Evolutionary conservation across 2,797 vertebrate species (phyloP).

Genomic region (Mycteria americana): DNA sequence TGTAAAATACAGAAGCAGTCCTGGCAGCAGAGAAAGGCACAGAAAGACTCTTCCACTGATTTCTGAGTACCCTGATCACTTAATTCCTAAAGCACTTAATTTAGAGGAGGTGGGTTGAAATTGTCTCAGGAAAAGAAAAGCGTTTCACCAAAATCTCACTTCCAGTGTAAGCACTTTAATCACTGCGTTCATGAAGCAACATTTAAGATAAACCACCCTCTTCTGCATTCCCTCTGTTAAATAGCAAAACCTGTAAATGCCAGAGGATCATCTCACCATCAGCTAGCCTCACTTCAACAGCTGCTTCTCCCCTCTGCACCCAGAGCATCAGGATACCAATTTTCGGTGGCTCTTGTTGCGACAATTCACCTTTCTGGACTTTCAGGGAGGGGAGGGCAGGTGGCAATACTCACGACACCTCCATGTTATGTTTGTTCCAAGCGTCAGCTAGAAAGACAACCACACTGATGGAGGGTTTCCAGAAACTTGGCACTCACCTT

Average conservation of each 20-base stretch:
- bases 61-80: background rate
- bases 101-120: background rate
- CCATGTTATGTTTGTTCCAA: background rate
- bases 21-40: background rate
- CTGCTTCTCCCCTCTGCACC: background rate
- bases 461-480: background rate
- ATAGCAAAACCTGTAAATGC: background rate
- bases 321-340: background rate
- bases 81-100: background rate
- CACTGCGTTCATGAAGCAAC: background rate
- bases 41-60: background rate
- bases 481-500: background rate
- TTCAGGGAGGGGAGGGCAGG: accelerated
- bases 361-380: background rate
- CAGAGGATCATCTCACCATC: background rate
- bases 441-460: background rate
- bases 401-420: background rate
- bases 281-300: background rate
- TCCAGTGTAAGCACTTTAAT: background rate
- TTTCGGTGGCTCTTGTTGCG: background rate
- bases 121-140: background rate
- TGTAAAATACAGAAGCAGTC: background rate
- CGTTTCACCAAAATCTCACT: background rate
- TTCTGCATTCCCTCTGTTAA: background rate
- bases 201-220: background rate